These are phyloP conservation scores for Drosophila melanica DNA, from an alignment of 1,140 invertebrate genomes.

Conservation along the genomic window DNA sequence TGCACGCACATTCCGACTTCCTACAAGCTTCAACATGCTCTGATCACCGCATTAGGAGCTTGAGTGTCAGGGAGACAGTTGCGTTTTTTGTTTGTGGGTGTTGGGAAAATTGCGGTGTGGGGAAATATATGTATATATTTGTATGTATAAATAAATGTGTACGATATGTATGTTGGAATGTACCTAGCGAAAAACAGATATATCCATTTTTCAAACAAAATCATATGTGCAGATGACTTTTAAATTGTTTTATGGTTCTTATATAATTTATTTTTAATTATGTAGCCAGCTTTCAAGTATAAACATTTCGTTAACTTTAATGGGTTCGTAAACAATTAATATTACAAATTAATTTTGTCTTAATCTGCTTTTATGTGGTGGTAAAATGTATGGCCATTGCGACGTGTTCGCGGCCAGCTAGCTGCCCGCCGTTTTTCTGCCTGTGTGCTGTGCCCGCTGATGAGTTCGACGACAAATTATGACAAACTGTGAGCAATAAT, in stretches of 20 bases:
- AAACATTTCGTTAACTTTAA: constrained; percentile 35
- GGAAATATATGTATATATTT: not conserved
- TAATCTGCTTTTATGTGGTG: constrained; percentile 51
- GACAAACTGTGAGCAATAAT: constrained; percentile 59
- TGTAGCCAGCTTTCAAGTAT: not conserved
- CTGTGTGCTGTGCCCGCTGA: constrained; percentile 2
- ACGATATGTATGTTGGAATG: not conserved
- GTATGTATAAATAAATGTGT: constrained; percentile 1
- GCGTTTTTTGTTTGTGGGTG: constrained; percentile 48
- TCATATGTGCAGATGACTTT: constrained; percentile 21
- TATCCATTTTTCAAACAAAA: not conserved
- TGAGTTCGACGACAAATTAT: constrained; percentile 63
- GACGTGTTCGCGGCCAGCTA: constrained; percentile 11
- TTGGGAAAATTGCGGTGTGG: constrained; percentile 20
- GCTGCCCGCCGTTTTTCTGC: constrained; percentile 1
- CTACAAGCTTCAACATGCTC: constrained; percentile 44
- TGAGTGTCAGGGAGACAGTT: constrained; percentile 39
- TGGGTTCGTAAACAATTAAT: constrained; percentile 56
- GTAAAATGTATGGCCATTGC: constrained; percentile 29
- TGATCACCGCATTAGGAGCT: constrained; percentile 19
- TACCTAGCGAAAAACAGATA: not conserved
- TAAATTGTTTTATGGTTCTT: constrained; percentile 27
- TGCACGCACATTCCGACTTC: constrained; percentile 46
- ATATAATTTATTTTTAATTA: not conserved
- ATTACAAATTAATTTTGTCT: constrained; percentile 42